Base-by-base conservation (phyloP, 2,797 vertebrate genomes). In the Brachyalestes nurse region DNA sequence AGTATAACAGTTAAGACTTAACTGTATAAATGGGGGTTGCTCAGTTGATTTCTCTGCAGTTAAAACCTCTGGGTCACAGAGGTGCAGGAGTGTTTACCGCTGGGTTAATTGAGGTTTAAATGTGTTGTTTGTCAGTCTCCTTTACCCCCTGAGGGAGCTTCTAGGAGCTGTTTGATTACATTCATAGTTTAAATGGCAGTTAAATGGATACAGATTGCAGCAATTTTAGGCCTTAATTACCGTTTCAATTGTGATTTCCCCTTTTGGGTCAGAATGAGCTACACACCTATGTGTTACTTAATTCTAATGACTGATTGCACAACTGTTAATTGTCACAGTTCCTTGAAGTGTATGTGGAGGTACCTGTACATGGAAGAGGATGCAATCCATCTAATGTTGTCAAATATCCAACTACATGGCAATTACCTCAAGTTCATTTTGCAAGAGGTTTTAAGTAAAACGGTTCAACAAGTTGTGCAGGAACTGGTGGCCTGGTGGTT, bases 51-150 rank as follows among this genome's bases (percentile, higher is more conserved):
- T 16, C 19, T 40, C 51, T 58, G 28, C 34, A 25, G 72, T 9
- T n/a, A 58, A 21, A 28, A 58, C 42, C 72, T 74, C 55, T 60
- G 55, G 53, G 17, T 34, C 23, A 16, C n/a, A 38, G 38, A 25
- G 23, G 76, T 51, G 49, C 8, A 17, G 55, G 34, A 23, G 19
- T 5, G 34, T 25, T 53, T 47, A 47, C 65, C 53, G 70, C 62
- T 49, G 72, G 69, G 34, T 65, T 82, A 84, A 86, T 83, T 57
- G 55, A 69, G 75, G 79, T 76, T 81, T 75, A 84, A 83, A 82
- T 34, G 57, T 45, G 23, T 42, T 76, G 51, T 82, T 82, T 75
- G 38, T 57, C 77, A 72, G 60, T 67, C 73, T 66, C 23, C 17
- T 42, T 58, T 53, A 49, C 65, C 80, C 74, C 67, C 60, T 61